Conservation (phyloP, 2,113 vertebrate species). For the Thamnophis sirtalis region DNA sequence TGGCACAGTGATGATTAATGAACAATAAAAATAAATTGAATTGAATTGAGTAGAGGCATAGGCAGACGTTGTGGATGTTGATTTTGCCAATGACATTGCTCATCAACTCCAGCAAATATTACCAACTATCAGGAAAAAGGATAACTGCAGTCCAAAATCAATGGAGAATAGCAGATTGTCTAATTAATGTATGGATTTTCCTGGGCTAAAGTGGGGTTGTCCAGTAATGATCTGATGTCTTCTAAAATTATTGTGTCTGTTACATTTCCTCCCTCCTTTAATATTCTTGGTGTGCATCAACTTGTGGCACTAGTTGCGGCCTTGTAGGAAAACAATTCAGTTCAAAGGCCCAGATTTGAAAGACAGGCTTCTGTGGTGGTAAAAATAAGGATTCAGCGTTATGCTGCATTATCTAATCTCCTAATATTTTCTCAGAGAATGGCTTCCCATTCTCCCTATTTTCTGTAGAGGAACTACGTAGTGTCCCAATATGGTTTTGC, state of each 20-base stretch:
- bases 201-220: background rate
- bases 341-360: background rate
- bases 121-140: background rate
- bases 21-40: too few species aligned
- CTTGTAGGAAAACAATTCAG: background rate
- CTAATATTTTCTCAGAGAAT: background rate
- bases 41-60: background rate
- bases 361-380: background rate
- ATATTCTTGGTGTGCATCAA: background rate
- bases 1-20: background rate
- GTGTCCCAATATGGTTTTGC: constrained; percentile 6
- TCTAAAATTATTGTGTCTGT: background rate
- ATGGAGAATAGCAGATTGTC: background rate
- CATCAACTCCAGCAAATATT: background rate
- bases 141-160: background rate
- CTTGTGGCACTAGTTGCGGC: background rate
- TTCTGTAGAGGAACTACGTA: background rate
- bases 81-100: background rate
- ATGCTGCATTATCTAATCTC: background rate
- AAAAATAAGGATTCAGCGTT: background rate
- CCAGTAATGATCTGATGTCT: background rate
- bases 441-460: background rate
- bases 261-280: background rate
- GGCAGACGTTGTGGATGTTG: background rate
- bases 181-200: background rate